These are phyloP conservation scores for Uropsilus gracilis DNA, from an alignment of 2,113 vertebrate genomes.

Conservation along the genomic window DNA sequence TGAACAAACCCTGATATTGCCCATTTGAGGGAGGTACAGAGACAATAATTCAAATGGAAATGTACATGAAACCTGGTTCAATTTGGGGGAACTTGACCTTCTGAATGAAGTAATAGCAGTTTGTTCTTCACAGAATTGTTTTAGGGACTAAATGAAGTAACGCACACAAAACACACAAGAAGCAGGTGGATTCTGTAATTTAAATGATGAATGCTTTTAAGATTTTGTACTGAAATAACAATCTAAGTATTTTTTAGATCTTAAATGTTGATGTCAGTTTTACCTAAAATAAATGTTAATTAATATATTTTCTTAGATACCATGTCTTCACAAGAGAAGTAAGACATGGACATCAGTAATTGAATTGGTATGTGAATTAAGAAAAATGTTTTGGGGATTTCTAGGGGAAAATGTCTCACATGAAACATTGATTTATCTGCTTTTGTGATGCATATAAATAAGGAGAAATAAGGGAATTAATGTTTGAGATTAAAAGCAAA, in stretches of 20 bases:
- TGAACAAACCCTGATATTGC: neutral
- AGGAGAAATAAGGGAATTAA: neutral
- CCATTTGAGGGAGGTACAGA: neutral
- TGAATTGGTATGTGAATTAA: neutral
- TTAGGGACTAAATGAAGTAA: neutral
- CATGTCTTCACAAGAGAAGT: neutral
- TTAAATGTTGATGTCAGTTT: neutral
- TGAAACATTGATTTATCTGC: neutral
- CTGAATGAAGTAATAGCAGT: too few relatives aligned
- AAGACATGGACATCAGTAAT: neutral
- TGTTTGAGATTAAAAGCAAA: slow-evolving; percentile 26
- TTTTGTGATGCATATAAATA: neutral
- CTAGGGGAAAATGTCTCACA: neutral
- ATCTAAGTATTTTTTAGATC: neutral
- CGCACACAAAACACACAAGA: neutral
- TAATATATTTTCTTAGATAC: neutral
- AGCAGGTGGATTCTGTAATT: neutral
- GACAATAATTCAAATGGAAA: neutral
- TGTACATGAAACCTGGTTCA: neutral
- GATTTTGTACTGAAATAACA: neutral
- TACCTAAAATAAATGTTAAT: neutral
- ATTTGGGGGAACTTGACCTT: neutral
- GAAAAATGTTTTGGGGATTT: neutral
- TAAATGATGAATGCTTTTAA: neutral
- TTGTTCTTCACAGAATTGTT: neutral